These are phyloP conservation scores for Phocoena phocoena DNA, from an alignment of 2,113 vertebrate species.

Conservation along the genomic window DNA sequence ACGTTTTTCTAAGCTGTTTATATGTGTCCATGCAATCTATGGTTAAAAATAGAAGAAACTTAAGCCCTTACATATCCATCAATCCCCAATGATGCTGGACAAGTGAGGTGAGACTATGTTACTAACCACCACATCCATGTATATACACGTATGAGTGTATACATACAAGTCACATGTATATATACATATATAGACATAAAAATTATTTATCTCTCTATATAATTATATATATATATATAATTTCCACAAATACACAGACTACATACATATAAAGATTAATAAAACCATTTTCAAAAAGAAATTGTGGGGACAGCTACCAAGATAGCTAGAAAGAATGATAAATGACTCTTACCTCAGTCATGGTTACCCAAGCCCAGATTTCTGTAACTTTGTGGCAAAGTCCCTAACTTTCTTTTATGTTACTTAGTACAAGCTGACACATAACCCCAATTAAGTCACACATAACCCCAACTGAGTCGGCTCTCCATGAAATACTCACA, in stretches of 20 bases:
- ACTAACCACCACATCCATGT: not conserved
- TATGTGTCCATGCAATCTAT: not conserved
- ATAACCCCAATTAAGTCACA: not conserved
- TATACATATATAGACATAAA: not conserved
- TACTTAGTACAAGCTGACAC: not conserved
- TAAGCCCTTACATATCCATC: not conserved
- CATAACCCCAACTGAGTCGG: not conserved
- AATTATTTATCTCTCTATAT: not conserved
- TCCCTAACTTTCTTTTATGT: not conserved
- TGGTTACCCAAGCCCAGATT: not conserved
- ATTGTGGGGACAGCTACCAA: not conserved
- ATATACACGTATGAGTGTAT: not conserved
- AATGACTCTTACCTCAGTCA: not conserved
- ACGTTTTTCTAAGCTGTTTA: not conserved
- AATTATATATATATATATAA: not conserved
- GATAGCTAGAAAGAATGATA: slow-evolving; percentile 1
- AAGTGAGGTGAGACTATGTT: not conserved
- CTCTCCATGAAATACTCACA: slow-evolving; percentile 81
- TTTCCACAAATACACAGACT: not conserved
- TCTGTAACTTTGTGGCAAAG: not conserved
- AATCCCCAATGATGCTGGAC: not conserved
- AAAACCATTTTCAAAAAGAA: slow-evolving; percentile 28
- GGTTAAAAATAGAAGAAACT: not conserved
- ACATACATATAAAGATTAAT: not conserved
- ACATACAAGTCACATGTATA: not conserved